Evolutionary conservation across 2,113 vertebrate species (phyloP).

Genomic region (Phyllostomus hastatus): DNA sequence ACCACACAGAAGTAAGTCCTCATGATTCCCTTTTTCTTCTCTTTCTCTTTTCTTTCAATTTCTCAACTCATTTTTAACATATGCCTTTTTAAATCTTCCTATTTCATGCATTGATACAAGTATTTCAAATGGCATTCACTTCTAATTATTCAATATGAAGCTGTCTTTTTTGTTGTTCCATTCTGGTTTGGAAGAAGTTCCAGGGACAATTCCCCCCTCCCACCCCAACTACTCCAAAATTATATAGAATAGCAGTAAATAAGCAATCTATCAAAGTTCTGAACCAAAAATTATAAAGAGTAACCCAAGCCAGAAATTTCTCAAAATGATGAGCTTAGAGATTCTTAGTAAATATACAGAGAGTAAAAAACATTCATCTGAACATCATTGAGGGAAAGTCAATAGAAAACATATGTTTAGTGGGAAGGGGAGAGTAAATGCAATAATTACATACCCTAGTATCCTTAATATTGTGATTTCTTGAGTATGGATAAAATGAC

Average conservation of each 20-base stretch:
- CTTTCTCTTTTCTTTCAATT: not conserved
- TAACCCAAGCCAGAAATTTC: not conserved
- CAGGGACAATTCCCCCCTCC: not conserved
- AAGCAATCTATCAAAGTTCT: not conserved
- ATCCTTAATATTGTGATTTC: conserved; percentile 83
- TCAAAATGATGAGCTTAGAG: not conserved
- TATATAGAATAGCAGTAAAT: not conserved
- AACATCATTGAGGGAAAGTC: not conserved
- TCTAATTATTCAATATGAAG: not conserved
- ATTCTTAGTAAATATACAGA: not conserved
- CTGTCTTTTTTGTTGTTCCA: not conserved
- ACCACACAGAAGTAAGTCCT: not conserved
- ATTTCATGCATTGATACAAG: not conserved
- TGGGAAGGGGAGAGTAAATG: not conserved
- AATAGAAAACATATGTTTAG: not conserved
- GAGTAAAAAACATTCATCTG: not conserved
- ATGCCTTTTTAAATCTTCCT: not conserved
- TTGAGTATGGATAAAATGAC: conserved; percentile 90
- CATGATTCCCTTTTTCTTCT: not conserved
- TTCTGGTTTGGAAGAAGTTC: not conserved
- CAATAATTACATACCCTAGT: conserved; percentile 76
- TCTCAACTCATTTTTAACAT: not conserved
- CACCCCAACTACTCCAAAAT: not conserved
- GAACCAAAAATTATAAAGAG: not conserved
- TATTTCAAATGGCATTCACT: not conserved